Evolutionary conservation across 1,140 invertebrate species (phyloP).

Genomic region (Melipona quadrifasciata): DNA sequence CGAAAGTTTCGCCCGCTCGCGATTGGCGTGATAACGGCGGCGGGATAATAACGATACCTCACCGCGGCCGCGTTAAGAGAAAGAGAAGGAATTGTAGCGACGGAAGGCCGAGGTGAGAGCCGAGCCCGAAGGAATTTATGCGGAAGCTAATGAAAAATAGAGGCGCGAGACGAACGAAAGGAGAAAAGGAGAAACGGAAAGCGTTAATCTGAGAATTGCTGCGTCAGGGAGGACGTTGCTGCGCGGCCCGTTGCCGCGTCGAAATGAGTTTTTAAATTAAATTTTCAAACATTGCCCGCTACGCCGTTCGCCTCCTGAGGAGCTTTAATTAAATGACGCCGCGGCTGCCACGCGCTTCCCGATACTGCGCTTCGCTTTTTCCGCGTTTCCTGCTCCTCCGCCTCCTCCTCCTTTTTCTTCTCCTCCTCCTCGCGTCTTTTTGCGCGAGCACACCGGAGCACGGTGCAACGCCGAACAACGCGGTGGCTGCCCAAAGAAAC

Average conservation of each 20-base stretch:
- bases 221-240: neutral
- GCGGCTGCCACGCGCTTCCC: neutral
- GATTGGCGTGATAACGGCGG: constrained; percentile 3
- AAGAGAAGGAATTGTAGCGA: neutral
- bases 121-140: constrained; percentile 8
- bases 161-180: neutral
- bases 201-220: constrained; percentile 41
- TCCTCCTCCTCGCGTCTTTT: neutral
- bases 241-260: constrained; percentile 25
- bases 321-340: constrained; percentile 50
- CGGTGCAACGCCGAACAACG: neutral
- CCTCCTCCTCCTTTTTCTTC: too few species aligned
- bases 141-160: constrained; percentile 29
- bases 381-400: too few species aligned
- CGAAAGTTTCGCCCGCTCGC: neutral
- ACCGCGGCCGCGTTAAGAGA: neutral
- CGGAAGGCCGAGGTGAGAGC: neutral
- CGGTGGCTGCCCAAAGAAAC: neutral
- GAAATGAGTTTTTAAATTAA: constrained; percentile 65
- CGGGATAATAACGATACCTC: neutral
- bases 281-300: constrained; percentile 43
- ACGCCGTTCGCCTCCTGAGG: constrained; percentile 1
- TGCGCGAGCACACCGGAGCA: neutral
- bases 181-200: neutral
- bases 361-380: constrained; percentile 6